Evolutionary conservation across 2,888 invertebrate species (phyloP), one percentile per base, ranked within the genome.

Genomic region (Cinara cedri): DNA sequence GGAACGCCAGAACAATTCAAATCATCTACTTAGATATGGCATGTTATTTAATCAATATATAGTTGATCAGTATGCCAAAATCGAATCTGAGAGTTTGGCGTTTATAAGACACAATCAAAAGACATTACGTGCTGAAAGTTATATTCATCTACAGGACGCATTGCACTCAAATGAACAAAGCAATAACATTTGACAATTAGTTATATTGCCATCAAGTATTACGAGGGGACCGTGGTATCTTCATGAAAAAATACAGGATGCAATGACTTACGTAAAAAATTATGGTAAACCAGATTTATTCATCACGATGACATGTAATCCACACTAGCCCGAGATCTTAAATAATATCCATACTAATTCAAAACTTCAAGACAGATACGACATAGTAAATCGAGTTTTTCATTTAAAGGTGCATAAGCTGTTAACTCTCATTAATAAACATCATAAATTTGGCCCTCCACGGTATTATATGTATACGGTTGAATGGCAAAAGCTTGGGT

Each of bases 211-310:
- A 34, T 82, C 84, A 10, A 82, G 83, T 42, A 84, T 83, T 81
- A 83, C 83, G 11, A 84, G 83, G 51, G 83, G 83, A 26, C 84
- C 84, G 8, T 66, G 83, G 14, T 83, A 84, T 75, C 82, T 84
- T 84, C 84, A 85, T 42, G 84, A 85, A 83, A 81, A 83, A 66
- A 81, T 83, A 14, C 84, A 85, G 81, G 85, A 86, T 82, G 85
- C 85, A 4, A 83, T 85, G 83, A 82, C 84, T 8, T 85, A 85
- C 80, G 85, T 86, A 6, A 60, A 83, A 21, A 81, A 84, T 57
- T 85, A 83, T 83, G 86, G 86, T 0, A 81, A 83, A 34, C 85
- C 86, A n/a, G 85, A 85, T 81, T 81, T 86, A 8, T 86, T 86
- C 81, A 83, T 85, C 10, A 85, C 85, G 4, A 82, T 85, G 44